Evolutionary conservation across 2,888 invertebrate species (phyloP), one percentile per base, ranked within the genome.

Genomic region (Synergus laeviventris): DNA sequence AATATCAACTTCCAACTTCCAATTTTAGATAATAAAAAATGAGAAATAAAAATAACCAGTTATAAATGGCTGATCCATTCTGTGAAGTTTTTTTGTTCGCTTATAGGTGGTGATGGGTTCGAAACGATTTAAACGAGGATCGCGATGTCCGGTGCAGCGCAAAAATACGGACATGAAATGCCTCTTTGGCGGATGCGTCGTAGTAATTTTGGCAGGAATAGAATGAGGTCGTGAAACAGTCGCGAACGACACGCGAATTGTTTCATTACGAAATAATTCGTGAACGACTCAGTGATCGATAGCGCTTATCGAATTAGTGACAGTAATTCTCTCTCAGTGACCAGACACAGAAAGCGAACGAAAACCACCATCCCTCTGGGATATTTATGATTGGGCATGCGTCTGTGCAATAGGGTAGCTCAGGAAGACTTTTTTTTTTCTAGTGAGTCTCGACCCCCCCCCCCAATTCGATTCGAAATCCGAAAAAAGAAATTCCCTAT

Each of bases 161-260:
- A 56, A 56, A n/a, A 56, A 21, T 76, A 76, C 75, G 78, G 76
- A 74, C 79, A 77, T 74, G 80, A 76, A 78, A 77, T 76, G 77
- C 77, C 74, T 79, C 78, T 81, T 80, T 56, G 76, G 76, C 70
- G 79, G 84, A 81, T 84, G 79, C 79, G 82, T 81, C 83, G 75
- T 82, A 79, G 85, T 85, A 84, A 86, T 85, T 84, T 85, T 81
- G 84, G 81, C 83, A 82, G 84, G 85, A 86, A 86, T 85, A 85
- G 85, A 86, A 84, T 82, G 86, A 84, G 86, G 85, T 86, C 86
- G 84, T 86, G 86, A 86, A 86, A 84, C 85, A 86, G 85, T 86
- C 86, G 82, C 78, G 73, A 73, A 86, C 86, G 84, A 86, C 84
- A 86, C 86, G 82, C 77, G 74, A 73, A 16, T 76, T 38, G 62